These are phyloP conservation scores for Sminthurinus aureus DNA, from an alignment of 2,888 invertebrate species.

Conservation along the genomic window DNA sequence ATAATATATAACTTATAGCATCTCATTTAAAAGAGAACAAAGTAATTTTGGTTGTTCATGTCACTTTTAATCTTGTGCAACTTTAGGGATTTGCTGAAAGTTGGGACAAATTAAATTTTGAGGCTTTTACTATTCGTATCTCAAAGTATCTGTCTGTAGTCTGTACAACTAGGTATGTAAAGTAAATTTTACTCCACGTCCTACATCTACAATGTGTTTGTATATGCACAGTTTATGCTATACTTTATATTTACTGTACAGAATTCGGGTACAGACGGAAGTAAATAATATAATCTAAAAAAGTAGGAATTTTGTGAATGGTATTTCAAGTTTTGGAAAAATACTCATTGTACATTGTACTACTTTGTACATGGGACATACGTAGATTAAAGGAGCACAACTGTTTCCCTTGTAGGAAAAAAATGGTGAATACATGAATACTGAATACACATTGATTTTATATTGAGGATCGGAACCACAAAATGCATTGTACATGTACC, in stretches of 20 bases:
- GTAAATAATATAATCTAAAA: neutral
- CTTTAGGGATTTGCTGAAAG: conserved; percentile 16
- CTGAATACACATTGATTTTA: neutral
- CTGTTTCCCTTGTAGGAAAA: neutral
- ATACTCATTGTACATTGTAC: neutral
- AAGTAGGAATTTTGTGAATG: neutral
- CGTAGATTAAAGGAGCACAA: neutral
- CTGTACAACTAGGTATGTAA: neutral
- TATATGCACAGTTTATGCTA: neutral
- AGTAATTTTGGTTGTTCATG: conserved; percentile 27
- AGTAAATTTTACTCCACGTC: neutral
- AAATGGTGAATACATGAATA: neutral
- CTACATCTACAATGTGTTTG: neutral
- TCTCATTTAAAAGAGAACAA: neutral
- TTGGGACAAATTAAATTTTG: conserved; percentile 14
- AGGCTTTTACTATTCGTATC: neutral
- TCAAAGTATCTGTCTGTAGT: neutral
- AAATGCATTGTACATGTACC: too few relatives aligned
- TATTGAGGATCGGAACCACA: too few relatives aligned
- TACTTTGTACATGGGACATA: neutral
- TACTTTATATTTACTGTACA: neutral
- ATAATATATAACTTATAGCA: too few relatives aligned
- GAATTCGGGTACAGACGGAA: neutral
- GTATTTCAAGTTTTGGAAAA: too few relatives aligned
- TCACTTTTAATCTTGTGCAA: conserved; percentile 26